Evolutionary conservation across 1,140 invertebrate genomes (phyloP).

Genomic region (Diploscapter pachys): DNA sequence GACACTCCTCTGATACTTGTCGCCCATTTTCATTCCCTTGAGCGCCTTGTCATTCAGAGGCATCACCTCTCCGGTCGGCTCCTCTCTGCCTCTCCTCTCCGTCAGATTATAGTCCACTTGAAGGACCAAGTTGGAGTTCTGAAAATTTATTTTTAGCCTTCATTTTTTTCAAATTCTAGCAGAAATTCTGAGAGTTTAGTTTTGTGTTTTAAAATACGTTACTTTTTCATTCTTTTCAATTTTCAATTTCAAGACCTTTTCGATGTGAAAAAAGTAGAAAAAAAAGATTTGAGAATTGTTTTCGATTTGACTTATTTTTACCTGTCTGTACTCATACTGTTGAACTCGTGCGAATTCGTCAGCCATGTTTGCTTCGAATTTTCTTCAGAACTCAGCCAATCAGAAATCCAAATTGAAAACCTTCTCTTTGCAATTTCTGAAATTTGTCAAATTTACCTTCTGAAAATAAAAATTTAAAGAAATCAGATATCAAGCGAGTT

Average conservation of each 20-base stretch:
- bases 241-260: too few relatives aligned
- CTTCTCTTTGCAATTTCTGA: too few relatives aligned
- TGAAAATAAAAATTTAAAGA: too few relatives aligned
- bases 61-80: constrained; percentile 96
- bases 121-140: constrained; percentile 99
- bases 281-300: too few relatives aligned
- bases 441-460: too few relatives aligned
- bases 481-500: too few relatives aligned
- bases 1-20: constrained; percentile 80
- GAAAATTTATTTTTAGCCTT: constrained; percentile 55
- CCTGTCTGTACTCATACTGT: constrained; percentile 99
- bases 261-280: too few relatives aligned
- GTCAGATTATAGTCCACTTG: constrained; percentile 98
- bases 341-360: constrained; percentile 93
- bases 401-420: too few relatives aligned
- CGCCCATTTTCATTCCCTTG: constrained; percentile 89
- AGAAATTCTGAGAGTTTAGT: not conserved
- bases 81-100: constrained; percentile 91
- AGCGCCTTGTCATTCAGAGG: constrained; percentile 82
- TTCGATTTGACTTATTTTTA: constrained; percentile 60
- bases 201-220: too few relatives aligned
- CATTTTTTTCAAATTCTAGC: constrained; percentile 34
- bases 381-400: too few relatives aligned
- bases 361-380: constrained; percentile 72
- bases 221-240: too few relatives aligned